Conservation (phyloP, 1,140 invertebrate genomes). For the Formica exsecta region DNA sequence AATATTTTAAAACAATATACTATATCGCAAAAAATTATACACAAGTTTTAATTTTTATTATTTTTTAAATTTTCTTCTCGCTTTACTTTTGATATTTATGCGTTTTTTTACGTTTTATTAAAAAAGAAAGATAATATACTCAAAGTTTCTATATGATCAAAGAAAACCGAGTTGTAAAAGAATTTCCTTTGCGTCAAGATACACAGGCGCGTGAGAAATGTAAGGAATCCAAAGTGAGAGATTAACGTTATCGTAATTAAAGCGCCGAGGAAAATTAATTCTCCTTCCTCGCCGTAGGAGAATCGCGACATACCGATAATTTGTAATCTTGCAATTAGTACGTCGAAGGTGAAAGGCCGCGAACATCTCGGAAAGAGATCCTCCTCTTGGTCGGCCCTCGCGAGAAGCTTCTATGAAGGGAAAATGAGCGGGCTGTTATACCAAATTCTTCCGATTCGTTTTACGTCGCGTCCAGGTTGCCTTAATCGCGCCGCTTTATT, state of each 20-base stretch:
- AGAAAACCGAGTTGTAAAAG: neutral
- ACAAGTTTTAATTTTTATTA: neutral
- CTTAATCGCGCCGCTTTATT: conserved; percentile 76
- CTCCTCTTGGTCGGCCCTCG: neutral
- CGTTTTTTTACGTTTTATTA: neutral
- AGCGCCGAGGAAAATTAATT: conserved; percentile 29
- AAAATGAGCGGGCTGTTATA: conserved; percentile 62
- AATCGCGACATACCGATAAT: conserved; percentile 46
- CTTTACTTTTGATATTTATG: neutral
- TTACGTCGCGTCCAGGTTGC: conserved; percentile 64
- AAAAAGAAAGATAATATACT: neutral
- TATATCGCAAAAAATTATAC: neutral
- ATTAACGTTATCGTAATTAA: conserved; percentile 50
- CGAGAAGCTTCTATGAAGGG: neutral
- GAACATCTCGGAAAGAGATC: conserved; percentile 45
- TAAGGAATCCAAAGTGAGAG: conserved; percentile 8
- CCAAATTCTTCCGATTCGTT: conserved; percentile 74
- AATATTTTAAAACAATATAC: conserved; percentile 5
- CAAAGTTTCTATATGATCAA: neutral
- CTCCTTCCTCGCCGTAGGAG: neutral
- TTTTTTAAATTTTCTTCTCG: neutral
- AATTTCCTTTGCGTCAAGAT: conserved; percentile 1
- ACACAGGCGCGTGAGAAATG: neutral
- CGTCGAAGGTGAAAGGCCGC: conserved; percentile 31
- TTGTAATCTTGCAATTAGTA: conserved; percentile 60